Evolutionary conservation across 2,888 invertebrate species (phyloP).

Genomic region (Cynaeus angustus): DNA sequence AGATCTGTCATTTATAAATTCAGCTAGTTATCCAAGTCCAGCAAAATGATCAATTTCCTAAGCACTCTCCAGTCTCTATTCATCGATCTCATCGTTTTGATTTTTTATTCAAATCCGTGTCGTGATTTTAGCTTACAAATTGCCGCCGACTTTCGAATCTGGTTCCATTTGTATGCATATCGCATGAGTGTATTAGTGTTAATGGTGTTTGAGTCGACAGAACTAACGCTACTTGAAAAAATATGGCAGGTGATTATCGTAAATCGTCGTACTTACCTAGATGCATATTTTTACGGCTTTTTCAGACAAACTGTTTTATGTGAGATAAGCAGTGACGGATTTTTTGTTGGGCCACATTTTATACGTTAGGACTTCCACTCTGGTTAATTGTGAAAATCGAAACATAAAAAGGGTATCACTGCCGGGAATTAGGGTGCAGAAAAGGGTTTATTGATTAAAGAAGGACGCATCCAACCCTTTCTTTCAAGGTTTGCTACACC

Average conservation of each 20-base stretch:
- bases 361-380: not conserved
- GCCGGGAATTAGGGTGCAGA: conserved; percentile 36
- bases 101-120: conserved; percentile 25
- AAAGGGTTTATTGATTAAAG: conserved; percentile 45
- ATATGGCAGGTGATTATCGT: not conserved
- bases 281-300: conserved; percentile 1
- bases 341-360: too few relatives aligned
- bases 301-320: too few relatives aligned
- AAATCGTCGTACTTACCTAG: conserved; percentile 1
- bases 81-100: conserved; percentile 14
- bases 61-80: not conserved
- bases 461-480: conserved; percentile 44
- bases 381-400: conserved; percentile 12
- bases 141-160: conserved; percentile 28
- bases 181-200: conserved; percentile 12
- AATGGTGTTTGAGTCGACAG: conserved; percentile 10
- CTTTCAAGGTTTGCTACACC: conserved; percentile 42
- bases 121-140: conserved; percentile 20
- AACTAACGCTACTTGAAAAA: conserved; percentile 13
- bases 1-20: conserved; percentile 20
- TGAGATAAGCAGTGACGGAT: too few relatives aligned
- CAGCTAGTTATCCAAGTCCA: not conserved
- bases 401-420: conserved; percentile 39
- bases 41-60: conserved; percentile 6
- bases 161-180: conserved; percentile 29